Percentiles rank a stretch among this genome's conserved stretches.
phyloP scores from a whole-genome alignment of 2,888 invertebrate genomes.

The Hermaeophaga mercurialis region DNA sequence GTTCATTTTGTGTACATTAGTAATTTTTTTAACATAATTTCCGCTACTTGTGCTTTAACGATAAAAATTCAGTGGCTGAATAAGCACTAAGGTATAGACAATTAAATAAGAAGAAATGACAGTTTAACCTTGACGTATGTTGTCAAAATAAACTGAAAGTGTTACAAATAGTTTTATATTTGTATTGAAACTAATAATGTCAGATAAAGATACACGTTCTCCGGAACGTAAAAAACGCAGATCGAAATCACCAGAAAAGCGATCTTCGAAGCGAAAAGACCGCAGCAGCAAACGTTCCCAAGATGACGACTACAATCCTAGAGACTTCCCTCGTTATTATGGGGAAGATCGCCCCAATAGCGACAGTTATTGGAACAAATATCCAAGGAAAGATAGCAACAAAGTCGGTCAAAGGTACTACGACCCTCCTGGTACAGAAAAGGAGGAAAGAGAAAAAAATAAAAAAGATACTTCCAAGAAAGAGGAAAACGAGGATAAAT shows the following conservation, averaged over 20 bases:
- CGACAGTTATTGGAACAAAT: conserved; percentile 56
- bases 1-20: no score
- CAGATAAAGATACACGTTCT: conserved; percentile 18
- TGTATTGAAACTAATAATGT: no score
- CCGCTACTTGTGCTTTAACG: no score
- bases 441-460: conserved; percentile 1
- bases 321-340: conserved; percentile 47
- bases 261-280: conserved; percentile 20
- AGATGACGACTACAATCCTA: conserved; percentile 20
- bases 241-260: conserved; percentile 34
- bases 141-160: no score
- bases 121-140: no score
- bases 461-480: conserved; percentile 23
- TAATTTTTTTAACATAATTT: no score
- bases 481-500: conserved; percentile 44
- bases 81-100: no score
- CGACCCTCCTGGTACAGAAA: conserved; percentile 33
- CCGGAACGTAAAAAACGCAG: conserved; percentile 30
- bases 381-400: conserved; percentile 52
- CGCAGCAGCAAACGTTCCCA: conserved; percentile 12
- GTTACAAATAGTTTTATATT: no score
- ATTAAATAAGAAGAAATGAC: no score
- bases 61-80: no score
- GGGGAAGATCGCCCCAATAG: conserved; percentile 51
- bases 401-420: conserved; percentile 51